Evolutionary conservation across 2,888 invertebrate genomes (phyloP).

Genomic region (Neoaliturus tenellus): DNA sequence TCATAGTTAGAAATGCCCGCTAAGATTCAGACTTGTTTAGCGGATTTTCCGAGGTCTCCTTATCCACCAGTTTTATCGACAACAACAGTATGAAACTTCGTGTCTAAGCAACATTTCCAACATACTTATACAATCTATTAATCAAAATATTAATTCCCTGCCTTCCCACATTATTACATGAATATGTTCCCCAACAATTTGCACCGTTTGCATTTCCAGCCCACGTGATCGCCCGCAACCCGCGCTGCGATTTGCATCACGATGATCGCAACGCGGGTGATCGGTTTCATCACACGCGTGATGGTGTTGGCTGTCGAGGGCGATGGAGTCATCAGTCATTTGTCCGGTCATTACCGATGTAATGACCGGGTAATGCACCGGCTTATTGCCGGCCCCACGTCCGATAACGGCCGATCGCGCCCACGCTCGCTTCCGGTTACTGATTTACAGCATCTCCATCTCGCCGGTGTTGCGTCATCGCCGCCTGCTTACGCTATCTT

Average conservation of each 20-base stretch:
- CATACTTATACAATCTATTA: no score
- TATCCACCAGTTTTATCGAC: no score
- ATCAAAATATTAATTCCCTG: no score
- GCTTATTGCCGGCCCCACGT: not conserved
- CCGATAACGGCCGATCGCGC: not conserved
- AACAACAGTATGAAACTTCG: no score
- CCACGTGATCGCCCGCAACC: no score
- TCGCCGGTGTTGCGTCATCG: not conserved
- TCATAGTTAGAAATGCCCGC: no score
- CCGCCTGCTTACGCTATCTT: not conserved
- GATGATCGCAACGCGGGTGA: not conserved
- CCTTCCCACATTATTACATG: no score
- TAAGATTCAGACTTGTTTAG: no score
- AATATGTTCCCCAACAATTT: no score
- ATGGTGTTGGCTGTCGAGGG: not conserved
- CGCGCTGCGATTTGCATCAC: not conserved
- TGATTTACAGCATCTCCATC: not conserved
- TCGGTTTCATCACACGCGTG: not conserved
- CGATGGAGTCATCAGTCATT: not conserved
- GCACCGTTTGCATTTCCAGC: no score
- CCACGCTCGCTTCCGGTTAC: not conserved
- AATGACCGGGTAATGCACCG: slow-evolving; percentile 1
- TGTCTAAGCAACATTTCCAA: no score
- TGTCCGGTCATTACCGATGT: not conserved
- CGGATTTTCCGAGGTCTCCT: no score